phyloP scores from a whole-genome alignment of 2,888 invertebrate genomes.

The Trissolcus brochymenae region DNA sequence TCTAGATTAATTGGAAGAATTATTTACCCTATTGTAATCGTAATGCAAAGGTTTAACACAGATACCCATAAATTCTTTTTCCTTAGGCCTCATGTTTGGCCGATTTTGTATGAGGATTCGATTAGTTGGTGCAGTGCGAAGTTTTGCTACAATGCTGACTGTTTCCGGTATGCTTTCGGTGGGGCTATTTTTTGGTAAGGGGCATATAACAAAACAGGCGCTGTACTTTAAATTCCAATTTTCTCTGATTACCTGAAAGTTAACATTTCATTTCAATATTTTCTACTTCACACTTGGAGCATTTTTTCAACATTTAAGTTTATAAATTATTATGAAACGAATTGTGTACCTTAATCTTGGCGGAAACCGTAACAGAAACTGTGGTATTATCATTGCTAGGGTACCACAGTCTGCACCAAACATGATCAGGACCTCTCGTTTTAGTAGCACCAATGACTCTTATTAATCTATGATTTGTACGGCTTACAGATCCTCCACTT shows the following conservation, averaged over 20 bases:
- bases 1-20: not conserved
- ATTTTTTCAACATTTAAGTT: too few species aligned
- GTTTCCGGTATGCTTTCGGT: conserved; percentile 81
- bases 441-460: conserved; percentile 92
- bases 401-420: conserved; percentile 89
- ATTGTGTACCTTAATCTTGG: conserved; percentile 87
- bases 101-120: conserved; percentile 81
- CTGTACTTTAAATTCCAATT: conserved; percentile 96
- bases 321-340: too few species aligned
- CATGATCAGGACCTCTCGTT: conserved; percentile 88
- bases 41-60: conserved; percentile 95
- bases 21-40: conserved; percentile 85
- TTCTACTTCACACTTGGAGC: too few species aligned
- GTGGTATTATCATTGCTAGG: conserved; percentile 76
- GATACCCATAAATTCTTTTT: conserved; percentile 82
- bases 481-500: conserved; percentile 59
- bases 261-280: too few species aligned
- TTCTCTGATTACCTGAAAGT: conserved; percentile 86
- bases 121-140: conserved; percentile 81
- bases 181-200: conserved; percentile 81
- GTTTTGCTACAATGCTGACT: conserved; percentile 83
- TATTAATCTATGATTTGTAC: conserved; percentile 81
- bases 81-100: conserved; percentile 77
- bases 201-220: conserved; percentile 91
- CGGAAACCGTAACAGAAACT: conserved; percentile 82